Evolutionary conservation across 2,113 vertebrate genomes (phyloP).

Genomic region (Tragelaphus imberbis): DNA sequence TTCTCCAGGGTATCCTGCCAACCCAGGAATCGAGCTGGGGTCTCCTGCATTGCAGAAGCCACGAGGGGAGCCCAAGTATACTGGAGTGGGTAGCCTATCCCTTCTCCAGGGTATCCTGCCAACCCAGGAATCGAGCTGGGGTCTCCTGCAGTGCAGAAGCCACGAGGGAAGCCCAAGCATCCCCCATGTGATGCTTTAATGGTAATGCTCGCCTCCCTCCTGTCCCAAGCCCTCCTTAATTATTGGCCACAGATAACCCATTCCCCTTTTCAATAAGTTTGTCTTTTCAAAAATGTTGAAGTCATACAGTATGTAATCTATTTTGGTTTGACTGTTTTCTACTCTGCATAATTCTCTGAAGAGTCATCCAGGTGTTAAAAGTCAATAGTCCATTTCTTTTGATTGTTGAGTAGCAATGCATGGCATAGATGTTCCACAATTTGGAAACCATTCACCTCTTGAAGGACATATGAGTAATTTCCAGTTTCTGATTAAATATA

Average conservation of each 20-base stretch:
- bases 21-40: rapidly evolving
- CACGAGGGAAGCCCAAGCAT: background rate
- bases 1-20: background rate
- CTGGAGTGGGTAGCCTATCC: background rate
- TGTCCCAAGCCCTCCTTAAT: no score
- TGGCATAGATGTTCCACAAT: background rate
- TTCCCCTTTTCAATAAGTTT: rapidly evolving
- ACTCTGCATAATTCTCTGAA: background rate
- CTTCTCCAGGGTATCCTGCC: background rate
- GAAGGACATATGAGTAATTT: background rate
- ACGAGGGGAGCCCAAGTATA: background rate
- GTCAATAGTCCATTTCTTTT: background rate
- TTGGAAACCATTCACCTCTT: background rate
- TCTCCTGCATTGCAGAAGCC: background rate
- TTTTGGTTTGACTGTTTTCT: background rate
- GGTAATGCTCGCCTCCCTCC: no score
- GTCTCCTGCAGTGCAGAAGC: background rate
- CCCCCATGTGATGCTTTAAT: background rate
- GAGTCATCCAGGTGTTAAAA: background rate
- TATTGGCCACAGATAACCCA: background rate
- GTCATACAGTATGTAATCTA: background rate
- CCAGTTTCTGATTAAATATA: no score
- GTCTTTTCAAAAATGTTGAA: background rate
- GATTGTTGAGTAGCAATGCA: background rate
- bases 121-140: rapidly evolving